Base-by-base conservation (phyloP, 1,140 invertebrate species). In the Zophobas morio region DNA sequence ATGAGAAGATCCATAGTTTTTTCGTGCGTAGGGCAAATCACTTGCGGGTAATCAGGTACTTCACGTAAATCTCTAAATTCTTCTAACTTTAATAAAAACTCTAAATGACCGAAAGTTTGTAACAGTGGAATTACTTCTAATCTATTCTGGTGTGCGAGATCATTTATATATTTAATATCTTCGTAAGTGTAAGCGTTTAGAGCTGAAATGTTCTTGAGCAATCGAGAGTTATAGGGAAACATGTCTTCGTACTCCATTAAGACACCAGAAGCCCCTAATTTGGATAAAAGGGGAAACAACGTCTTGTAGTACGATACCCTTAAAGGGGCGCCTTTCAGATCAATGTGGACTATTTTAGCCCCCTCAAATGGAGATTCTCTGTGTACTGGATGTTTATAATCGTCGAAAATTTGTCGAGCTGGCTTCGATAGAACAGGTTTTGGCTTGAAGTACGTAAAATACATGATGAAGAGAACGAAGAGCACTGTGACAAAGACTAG, bases 231-330 rank as follows among this genome's bases (percentile, higher is more conserved):
- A 86, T 94, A 99, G 0, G 98, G 98, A 87, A 99, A 99, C 95
- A 97, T 98, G 82, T 99, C 98, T 88, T 99, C 98, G 88, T 98
- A 99, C 86, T 99, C 98, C 37, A 99, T 74, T 34, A 86, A 71
- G 39, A 86, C 86, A 0, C 96, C 96, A 57, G 95, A 99, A 0
- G 94, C 95, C 8, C 94, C 96, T 81, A 96, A 85, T 53, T 90
- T 89, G 80, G 91, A 92, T 0, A 99, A 83, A 73, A 96, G 87
- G 1, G 92, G 92, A 73, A 98, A 90, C 0, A 98, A 77, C 56
- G 93, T 88, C 79, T 91, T 90, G 54, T 95, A 91, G 84, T 92
- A 94, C 20, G 85, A 84, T 0, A 95, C 82, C 80, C 91, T 94
- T 0, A 95, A 94, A 0, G 96, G 95, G 0, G 95, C 95, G 4